These are phyloP conservation scores for Ctenoplectra terminalis DNA, from an alignment of 1,140 invertebrate species.

Conservation along the genomic window DNA sequence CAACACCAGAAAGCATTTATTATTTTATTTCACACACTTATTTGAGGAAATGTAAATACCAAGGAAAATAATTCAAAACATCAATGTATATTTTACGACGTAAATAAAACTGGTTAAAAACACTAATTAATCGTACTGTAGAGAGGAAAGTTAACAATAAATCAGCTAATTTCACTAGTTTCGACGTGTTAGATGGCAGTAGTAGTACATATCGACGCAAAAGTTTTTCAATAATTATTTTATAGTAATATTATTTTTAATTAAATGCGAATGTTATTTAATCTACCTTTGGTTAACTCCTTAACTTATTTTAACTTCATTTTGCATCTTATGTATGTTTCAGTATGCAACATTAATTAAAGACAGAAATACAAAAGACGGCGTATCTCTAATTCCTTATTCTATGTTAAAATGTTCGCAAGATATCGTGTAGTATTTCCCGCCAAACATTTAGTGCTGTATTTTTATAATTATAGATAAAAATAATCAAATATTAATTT, in stretches of 20 bases:
- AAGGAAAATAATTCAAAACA: neutral
- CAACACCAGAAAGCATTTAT: neutral
- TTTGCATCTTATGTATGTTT: neutral
- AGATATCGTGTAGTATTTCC: slow-evolving; percentile 6
- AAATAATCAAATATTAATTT: too few relatives aligned
- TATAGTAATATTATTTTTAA: neutral
- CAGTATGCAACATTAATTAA: too few relatives aligned
- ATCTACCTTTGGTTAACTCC: neutral
- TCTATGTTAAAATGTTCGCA: slow-evolving; percentile 1
- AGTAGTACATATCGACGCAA: neutral
- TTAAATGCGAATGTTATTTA: neutral
- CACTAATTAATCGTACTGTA: too few relatives aligned
- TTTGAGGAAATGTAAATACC: too few relatives aligned
- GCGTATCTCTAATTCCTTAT: neutral
- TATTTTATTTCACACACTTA: neutral
- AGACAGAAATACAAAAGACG: neutral
- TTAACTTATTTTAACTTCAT: neutral
- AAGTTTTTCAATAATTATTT: neutral
- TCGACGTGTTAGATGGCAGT: neutral
- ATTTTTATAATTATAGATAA: neutral
- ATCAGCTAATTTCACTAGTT: too few relatives aligned
- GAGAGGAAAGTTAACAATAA: neutral
- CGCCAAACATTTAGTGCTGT: slow-evolving; percentile 7
- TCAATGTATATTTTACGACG: neutral
- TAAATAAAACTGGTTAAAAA: slow-evolving; percentile 1